phyloP scores from a whole-genome alignment of 2,797 vertebrate genomes.

The Pipistrellus nathusii region DNA sequence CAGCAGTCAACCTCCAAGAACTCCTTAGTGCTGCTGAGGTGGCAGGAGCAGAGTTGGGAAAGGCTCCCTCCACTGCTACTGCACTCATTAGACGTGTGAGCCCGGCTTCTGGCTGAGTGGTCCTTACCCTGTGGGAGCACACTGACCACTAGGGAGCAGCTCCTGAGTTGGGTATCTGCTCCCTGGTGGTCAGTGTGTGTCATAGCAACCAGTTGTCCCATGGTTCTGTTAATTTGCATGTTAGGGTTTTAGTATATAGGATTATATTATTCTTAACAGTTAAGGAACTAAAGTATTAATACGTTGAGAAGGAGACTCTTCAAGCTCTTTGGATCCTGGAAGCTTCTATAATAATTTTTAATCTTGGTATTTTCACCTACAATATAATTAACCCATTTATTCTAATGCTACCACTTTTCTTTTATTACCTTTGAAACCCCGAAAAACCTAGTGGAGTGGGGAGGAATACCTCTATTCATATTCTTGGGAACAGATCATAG shows the following conservation, averaged over 20 bases:
- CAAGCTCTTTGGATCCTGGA: background rate
- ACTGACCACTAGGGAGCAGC: no score
- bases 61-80: no score
- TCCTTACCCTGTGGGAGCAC: no score
- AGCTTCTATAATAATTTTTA: background rate
- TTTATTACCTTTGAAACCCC: background rate
- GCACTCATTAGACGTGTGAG: no score
- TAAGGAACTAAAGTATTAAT: background rate
- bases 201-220: no score
- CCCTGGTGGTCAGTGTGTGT: no score
- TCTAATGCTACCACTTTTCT: background rate
- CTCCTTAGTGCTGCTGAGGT: no score
- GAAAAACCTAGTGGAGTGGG: background rate
- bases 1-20: no score
- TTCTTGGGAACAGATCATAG: background rate
- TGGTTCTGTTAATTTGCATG: no score
- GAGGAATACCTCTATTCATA: background rate
- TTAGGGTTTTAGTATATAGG: background rate
- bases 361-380: background rate
- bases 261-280: conserved; percentile 30
- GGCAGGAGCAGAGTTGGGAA: no score
- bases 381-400: background rate
- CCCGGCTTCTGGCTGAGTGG: no score
- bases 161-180: no score
- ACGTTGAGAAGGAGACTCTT: background rate